Base-by-base conservation (phyloP, 2,797 vertebrate genomes). In the Psittacula derbiana region DNA sequence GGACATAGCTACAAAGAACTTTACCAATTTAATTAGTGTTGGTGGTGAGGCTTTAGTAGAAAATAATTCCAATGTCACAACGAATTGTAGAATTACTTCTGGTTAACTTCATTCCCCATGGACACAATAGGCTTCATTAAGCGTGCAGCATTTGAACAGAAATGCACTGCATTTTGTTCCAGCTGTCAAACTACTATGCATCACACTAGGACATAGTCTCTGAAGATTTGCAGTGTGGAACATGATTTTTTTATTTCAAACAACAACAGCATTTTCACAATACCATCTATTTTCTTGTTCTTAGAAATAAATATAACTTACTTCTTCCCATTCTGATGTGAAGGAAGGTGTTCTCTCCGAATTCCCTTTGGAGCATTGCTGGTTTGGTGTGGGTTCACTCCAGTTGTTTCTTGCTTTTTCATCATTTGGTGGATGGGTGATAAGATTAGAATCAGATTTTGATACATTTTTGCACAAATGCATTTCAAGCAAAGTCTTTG, bases 311-410 rank as follows among this genome's bases (percentile, higher is more conserved):
- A 43, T 31, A 50, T 43, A 46, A 91, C 98, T 98, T 98, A 99
- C 99, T 98, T 99, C 99, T 97, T 99, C 99, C 99, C 99, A 99
- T 95, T 99, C 99, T 1, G 99, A 99, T 6, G 99, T 99, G 97
- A 99, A 99, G 78, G 99, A 99, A 16, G 99, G 99, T 1, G 99
- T 99, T 94, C 99, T 98, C 97, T 99, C 99, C 5, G 99, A 98
- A 97, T 98, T 97, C n/a, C 97, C 98, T 91, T 98, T 98, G 10
- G 98, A 98, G 94, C 96, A 98, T 30, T 96, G 97, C 43, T 98
- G 98, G 61, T 96, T 98, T 31, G 98, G 97, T 76, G 97, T 98
- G 55, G 98, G 95, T 86, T 98, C 98, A 46, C 97, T 98, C 96
- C 98, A 98, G 82, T 98, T 98, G 96, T 98, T 96, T 97, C 98